These are phyloP conservation scores for Hemichromis elongatus DNA, from an alignment of 2,113 vertebrate species.

Conservation along the genomic window DNA sequence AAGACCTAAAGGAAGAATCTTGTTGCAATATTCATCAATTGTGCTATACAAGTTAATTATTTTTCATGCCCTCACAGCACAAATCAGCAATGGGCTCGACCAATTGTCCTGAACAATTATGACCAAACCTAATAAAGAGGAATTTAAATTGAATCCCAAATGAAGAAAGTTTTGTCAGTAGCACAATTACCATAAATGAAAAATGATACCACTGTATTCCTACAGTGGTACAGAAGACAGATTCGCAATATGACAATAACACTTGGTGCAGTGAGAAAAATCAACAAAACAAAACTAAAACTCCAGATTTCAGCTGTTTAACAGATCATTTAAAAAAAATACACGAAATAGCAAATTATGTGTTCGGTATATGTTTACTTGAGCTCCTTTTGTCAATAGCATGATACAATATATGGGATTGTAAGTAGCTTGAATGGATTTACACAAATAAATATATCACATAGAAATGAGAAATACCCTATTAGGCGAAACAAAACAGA, in stretches of 20 bases:
- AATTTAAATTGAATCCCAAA: neutral
- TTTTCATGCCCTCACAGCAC: neutral
- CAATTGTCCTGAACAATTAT: neutral
- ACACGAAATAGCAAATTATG: neutral
- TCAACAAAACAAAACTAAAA: neutral
- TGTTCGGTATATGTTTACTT: neutral
- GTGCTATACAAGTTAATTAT: neutral
- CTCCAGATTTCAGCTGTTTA: neutral
- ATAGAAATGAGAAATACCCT: constrained; percentile 43
- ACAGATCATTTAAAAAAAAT: neutral
- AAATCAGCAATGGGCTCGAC: neutral
- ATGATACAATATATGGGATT: neutral
- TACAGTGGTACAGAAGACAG: too few species aligned
- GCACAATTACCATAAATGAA: neutral
- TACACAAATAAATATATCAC: constrained; percentile 61
- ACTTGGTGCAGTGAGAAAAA: neutral
- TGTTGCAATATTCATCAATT: neutral
- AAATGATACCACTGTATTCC: neutral
- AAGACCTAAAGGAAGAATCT: neutral
- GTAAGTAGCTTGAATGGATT: constrained; percentile 40
- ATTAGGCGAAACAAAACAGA: too few species aligned
- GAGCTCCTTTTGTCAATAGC: neutral
- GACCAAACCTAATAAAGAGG: neutral
- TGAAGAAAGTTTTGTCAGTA: neutral
- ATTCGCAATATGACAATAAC: neutral